Evolutionary conservation across 2,113 vertebrate species (phyloP).

Genomic region (Scophthalmus maximus): DNA sequence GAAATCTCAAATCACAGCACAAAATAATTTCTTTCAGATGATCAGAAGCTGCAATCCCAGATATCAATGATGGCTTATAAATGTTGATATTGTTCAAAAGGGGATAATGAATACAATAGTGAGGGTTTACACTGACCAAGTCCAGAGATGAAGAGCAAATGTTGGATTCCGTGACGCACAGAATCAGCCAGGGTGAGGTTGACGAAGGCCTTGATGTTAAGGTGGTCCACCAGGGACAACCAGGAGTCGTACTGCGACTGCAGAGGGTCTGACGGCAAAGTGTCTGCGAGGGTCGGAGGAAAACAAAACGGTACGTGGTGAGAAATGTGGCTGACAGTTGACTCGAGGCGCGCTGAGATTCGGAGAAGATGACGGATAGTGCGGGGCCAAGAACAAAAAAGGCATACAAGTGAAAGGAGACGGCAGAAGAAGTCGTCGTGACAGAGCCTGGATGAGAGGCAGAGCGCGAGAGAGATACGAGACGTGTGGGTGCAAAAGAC

Average conservation of each 20-base stretch:
- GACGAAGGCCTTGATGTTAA: constrained; percentile 93
- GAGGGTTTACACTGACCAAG: constrained; percentile 85
- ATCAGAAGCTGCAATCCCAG: no score
- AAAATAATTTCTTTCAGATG: no score
- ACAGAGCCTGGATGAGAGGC: constrained; percentile 37
- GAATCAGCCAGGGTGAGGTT: constrained; percentile 89
- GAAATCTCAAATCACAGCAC: not conserved
- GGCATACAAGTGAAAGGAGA: not conserved
- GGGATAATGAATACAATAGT: not conserved
- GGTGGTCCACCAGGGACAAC: constrained; percentile 90
- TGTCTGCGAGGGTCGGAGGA: constrained; percentile 67
- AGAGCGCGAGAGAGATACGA: constrained; percentile 17
- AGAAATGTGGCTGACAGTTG: not conserved
- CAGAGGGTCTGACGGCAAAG: constrained; percentile 88
- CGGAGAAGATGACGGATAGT: constrained; percentile 8
- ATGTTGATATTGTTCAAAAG: no score
- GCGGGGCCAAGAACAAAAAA: not conserved
- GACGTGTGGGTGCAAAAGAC: constrained; percentile 7
- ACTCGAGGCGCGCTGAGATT: not conserved
- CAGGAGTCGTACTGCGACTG: constrained; percentile 90
- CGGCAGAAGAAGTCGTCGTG: not conserved
- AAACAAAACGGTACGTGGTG: not conserved
- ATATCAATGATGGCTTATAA: no score
- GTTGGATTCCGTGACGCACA: constrained; percentile 88
- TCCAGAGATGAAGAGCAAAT: constrained; percentile 93